Percentiles rank a stretch among this genome's conserved stretches.
Evolutionary conservation across 1,140 invertebrate species (phyloP).

Genomic region (Helicorthomorpha holstii): DNA sequence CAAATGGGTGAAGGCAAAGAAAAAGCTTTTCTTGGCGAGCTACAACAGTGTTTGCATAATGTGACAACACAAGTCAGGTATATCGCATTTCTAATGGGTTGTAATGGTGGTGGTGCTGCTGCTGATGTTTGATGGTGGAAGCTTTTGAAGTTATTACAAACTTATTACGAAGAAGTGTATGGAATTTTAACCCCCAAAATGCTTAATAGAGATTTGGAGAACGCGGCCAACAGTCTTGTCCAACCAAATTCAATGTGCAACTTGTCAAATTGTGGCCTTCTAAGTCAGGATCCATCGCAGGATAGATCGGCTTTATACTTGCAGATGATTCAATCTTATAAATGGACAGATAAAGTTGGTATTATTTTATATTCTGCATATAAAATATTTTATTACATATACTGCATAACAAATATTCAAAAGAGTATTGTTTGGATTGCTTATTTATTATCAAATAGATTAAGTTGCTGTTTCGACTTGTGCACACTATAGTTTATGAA

Average conservation of each 20-base stretch:
- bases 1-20: constrained; percentile 59
- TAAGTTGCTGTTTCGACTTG: too few species aligned
- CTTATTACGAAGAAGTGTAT: background rate
- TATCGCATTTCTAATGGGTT: background rate
- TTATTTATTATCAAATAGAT: too few species aligned
- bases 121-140: background rate
- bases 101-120: background rate
- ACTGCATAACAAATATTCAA: too few species aligned
- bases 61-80: constrained; percentile 57
- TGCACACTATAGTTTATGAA: too few species aligned
- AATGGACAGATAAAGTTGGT: constrained; percentile 74
- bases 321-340: constrained; percentile 70
- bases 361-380: too few species aligned
- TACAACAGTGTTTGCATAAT: constrained; percentile 53
- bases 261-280: constrained; percentile 58
- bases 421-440: too few species aligned
- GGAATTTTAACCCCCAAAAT: background rate
- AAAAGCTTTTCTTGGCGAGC: constrained; percentile 54
- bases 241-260: constrained; percentile 55
- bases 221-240: constrained; percentile 31
- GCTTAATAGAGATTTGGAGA: constrained; percentile 15
- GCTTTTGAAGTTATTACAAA: background rate
- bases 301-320: constrained; percentile 71
- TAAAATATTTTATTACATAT: too few species aligned
- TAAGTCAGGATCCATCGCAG: constrained; percentile 70